Conservation (phyloP, 2,113 vertebrate species). For the Cheilinus undulatus region DNA sequence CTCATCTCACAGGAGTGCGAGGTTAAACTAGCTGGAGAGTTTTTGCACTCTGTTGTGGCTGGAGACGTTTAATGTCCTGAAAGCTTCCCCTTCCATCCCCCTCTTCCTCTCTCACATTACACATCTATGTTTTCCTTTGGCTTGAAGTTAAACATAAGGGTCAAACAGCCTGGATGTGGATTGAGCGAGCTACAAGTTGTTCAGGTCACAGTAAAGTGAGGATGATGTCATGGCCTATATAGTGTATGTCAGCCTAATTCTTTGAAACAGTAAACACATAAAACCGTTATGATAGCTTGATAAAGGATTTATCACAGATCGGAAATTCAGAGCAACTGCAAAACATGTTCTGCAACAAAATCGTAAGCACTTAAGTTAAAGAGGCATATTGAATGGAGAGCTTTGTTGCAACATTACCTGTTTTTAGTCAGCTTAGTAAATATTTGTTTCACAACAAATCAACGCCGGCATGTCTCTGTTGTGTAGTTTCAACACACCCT, state of each 20-base stretch:
- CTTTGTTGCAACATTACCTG: constrained; percentile 4
- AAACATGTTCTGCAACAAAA: too few species aligned
- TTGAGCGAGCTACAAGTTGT: constrained; percentile 23
- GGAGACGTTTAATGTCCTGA: constrained; percentile 52
- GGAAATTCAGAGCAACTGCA: too few species aligned
- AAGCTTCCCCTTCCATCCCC: constrained; percentile 29
- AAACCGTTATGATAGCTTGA: not conserved
- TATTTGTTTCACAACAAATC: constrained; percentile 67
- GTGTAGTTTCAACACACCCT: constrained; percentile 43
- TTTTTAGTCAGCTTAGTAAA: constrained; percentile 35
- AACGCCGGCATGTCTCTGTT: constrained; percentile 1
- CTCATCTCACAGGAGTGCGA: constrained; percentile 78
- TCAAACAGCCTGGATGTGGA: constrained; percentile 33
- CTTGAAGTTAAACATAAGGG: constrained; percentile 19
- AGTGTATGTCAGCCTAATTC: constrained; percentile 16
- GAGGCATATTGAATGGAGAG: not conserved
- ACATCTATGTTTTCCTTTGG: constrained; percentile 28
- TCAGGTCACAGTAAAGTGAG: constrained; percentile 51
- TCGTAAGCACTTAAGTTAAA: too few species aligned
- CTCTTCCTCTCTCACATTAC: constrained; percentile 49
- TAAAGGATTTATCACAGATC: too few species aligned
- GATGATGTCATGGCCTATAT: constrained; percentile 58
- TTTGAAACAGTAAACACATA: not conserved
- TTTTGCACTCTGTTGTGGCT: constrained; percentile 68
- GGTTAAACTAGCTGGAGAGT: constrained; percentile 66